Percentiles rank a stretch among this genome's conserved stretches.
These are phyloP conservation scores for Dolichoris vasculosae DNA, from an alignment of 1,140 invertebrate genomes.

Conservation along the genomic window DNA sequence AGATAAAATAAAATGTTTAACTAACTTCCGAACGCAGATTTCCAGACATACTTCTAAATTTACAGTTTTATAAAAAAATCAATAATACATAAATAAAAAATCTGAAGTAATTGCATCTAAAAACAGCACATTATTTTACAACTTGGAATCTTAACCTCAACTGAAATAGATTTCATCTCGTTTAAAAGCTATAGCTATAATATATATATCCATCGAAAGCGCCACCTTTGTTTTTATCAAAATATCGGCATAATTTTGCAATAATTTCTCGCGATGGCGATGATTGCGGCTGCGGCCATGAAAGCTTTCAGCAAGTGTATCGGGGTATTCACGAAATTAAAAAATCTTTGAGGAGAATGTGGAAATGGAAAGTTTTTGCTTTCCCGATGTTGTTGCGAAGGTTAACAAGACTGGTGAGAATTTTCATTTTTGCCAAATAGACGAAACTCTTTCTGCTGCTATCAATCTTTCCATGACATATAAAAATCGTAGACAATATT, in stretches of 20 bases:
- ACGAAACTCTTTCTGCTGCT: not conserved
- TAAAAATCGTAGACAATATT: not conserved
- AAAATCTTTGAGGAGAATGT: not conserved
- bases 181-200: not conserved
- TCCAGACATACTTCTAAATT: slow-evolving; percentile 57
- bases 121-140: not conserved
- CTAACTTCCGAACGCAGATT: slow-evolving; percentile 64
- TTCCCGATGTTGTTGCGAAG: slow-evolving; percentile 1
- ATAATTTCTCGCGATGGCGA: not conserved
- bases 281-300: not conserved
- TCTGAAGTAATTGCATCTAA: not conserved
- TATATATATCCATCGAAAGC: not conserved
- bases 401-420: slow-evolving; percentile 24
- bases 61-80: not conserved
- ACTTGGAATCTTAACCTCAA: not conserved
- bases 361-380: not conserved
- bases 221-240: slow-evolving; percentile 38
- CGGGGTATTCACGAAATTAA: not conserved
- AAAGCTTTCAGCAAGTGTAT: not conserved
- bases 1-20: slow-evolving; percentile 26
- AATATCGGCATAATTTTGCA: slow-evolving; percentile 32
- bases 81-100: not conserved
- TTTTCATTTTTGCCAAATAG: not conserved
- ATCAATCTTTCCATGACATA: not conserved
- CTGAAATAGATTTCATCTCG: not conserved